Conservation (phyloP, 2,888 invertebrate genomes). For the Psylliodes chrysocephalus region DNA sequence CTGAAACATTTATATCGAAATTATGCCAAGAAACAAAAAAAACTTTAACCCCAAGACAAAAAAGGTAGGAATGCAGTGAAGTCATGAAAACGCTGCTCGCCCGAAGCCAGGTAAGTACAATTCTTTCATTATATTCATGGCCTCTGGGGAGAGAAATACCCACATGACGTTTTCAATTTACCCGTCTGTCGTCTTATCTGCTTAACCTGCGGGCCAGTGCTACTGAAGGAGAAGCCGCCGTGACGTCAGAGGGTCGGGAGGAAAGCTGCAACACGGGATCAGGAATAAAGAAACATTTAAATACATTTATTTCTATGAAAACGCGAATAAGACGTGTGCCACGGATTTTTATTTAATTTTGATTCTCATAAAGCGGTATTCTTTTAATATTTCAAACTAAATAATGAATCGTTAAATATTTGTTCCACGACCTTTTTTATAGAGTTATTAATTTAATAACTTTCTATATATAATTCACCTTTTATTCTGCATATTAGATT, state of each 20-base stretch:
- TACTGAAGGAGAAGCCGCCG: neutral
- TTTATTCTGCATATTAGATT: no score
- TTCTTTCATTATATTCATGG: constrained; percentile 41
- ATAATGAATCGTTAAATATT: no score
- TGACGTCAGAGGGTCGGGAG: neutral
- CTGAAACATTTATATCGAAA: neutral
- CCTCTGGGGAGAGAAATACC: constrained; percentile 38
- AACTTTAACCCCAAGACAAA: neutral
- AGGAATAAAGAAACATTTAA: neutral
- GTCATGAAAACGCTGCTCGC: constrained; percentile 19
- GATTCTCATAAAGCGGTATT: no score
- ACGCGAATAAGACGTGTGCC: no score
- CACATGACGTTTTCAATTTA: constrained; percentile 45
- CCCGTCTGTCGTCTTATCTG: constrained; percentile 37
- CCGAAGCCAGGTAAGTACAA: constrained; percentile 23
- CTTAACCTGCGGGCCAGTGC: constrained; percentile 34
- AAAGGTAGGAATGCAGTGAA: neutral
- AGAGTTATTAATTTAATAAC: no score
- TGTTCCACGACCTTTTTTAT: no score
- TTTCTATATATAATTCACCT: no score
- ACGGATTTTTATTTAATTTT: no score
- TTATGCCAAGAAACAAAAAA: neutral
- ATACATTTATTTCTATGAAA: neutral
- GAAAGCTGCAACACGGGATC: neutral
- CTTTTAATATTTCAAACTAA: no score